These are phyloP conservation scores for Halcyon badia DNA, from an alignment of 2,797 vertebrate genomes.

Conservation along the genomic window DNA sequence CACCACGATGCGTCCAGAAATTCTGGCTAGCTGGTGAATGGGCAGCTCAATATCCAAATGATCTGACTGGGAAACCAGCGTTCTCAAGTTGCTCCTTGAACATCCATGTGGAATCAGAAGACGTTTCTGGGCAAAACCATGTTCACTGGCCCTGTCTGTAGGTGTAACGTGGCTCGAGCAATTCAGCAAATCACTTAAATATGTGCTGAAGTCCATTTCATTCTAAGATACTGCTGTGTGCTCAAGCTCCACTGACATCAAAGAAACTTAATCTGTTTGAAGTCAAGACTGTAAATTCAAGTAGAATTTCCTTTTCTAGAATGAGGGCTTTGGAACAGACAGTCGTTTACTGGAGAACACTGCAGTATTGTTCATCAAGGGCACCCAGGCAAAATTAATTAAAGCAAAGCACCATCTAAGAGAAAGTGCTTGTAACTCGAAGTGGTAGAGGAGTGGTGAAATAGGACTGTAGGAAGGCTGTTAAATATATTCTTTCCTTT, in stretches of 20 bases:
- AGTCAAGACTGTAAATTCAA: slow-evolving; percentile 49
- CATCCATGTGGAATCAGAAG: neutral
- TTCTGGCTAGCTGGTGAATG: neutral
- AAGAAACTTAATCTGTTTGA: slow-evolving; percentile 54
- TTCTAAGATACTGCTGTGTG: neutral
- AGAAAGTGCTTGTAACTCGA: slow-evolving; percentile 38
- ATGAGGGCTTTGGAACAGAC: neutral
- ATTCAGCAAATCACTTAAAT: neutral
- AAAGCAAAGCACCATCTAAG: slow-evolving; percentile 14
- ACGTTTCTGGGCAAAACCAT: neutral
- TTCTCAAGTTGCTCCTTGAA: neutral
- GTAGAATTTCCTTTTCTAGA: slow-evolving; percentile 41
- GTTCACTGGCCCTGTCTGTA: rapidly evolving
- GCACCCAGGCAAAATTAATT: slow-evolving; percentile 54
- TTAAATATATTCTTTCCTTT: neutral
- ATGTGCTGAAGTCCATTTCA: neutral
- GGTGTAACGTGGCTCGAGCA: neutral
- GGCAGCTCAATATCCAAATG: neutral
- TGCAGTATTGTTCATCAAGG: slow-evolving; percentile 46
- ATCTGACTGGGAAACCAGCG: neutral
- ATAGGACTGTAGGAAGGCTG: neutral
- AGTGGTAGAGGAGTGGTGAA: slow-evolving; percentile 7
- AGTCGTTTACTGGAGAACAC: slow-evolving; percentile 25
- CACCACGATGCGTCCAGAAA: neutral
- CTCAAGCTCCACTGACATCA: slow-evolving; percentile 14